Conservation (phyloP, 2,113 vertebrate genomes). For the Puntigrus tetrazona region DNA sequence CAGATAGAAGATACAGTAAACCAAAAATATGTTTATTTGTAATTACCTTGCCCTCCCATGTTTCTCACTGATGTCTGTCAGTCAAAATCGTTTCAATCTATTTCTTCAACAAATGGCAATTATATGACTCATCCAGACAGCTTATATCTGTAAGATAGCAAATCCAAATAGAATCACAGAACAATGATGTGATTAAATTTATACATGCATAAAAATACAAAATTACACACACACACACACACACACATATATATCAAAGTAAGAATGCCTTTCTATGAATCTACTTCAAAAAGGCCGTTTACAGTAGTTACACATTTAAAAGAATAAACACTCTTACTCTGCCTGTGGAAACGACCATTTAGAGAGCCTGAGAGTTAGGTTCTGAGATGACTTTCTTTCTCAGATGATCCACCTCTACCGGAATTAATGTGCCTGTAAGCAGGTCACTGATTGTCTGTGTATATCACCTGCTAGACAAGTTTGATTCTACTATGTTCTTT, state of each 20-base stretch:
- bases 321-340: slow-evolving; percentile 29
- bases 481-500: slow-evolving; percentile 43
- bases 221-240: too few species aligned
- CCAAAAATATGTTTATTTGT: not conserved
- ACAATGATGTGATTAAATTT: not conserved
- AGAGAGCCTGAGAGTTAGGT: not conserved
- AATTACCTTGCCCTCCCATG: not conserved
- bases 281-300: not conserved
- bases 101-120: not conserved
- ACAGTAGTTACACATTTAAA: not conserved
- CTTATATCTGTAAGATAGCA: not conserved
- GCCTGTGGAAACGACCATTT: not conserved
- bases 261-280: not conserved
- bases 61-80: not conserved
- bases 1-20: not conserved
- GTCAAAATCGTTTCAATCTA: not conserved
- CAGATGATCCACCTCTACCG: not conserved
- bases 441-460: slow-evolving; percentile 44
- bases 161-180: not conserved
- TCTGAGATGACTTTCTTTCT: not conserved
- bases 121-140: not conserved
- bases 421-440: not conserved
- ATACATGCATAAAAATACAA: too few species aligned
- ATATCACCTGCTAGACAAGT: slow-evolving; percentile 60
- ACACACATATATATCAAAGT: too few species aligned